Evolutionary conservation across 2,888 invertebrate species (phyloP).

Genomic region (Xanthorhoe spadicearia): DNA sequence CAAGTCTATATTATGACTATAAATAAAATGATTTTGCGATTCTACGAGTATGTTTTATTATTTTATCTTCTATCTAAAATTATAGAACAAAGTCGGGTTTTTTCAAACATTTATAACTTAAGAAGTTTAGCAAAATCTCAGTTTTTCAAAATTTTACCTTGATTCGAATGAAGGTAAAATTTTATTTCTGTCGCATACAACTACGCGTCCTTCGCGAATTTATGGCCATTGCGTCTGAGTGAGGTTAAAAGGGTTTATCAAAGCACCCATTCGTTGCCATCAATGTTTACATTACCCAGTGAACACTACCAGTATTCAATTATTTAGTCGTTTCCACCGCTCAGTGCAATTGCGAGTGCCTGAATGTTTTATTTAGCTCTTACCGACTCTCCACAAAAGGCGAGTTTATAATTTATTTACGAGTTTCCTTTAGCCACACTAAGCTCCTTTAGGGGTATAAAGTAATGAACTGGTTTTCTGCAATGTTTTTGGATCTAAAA

Average conservation of each 20-base stretch:
- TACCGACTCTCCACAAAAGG: constrained; percentile 17
- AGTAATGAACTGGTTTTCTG: constrained; percentile 24
- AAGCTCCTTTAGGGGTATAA: constrained; percentile 13
- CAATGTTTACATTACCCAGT: constrained; percentile 5
- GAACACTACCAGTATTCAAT: constrained; percentile 17
- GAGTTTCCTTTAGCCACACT: constrained; percentile 15
- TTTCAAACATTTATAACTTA: no score
- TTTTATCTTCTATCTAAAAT: no score
- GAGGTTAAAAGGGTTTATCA: neutral
- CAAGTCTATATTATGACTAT: no score
- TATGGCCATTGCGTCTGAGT: neutral
- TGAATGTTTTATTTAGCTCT: constrained; percentile 30
- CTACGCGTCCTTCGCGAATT: neutral
- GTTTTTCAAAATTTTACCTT: neutral
- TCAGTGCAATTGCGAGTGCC: neutral
- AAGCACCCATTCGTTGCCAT: neutral
- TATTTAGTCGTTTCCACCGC: constrained; percentile 13
- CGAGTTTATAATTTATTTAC: constrained; percentile 17
- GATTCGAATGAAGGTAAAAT: no score
- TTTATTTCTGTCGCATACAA: neutral
- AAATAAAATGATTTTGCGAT: no score
- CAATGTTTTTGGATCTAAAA: neutral
- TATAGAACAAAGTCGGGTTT: no score
- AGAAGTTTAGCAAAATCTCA: neutral
- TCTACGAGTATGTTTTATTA: no score